Evolutionary conservation across 1,140 invertebrate genomes (phyloP), one percentile per base, ranked within the genome.

Genomic region (Pseudomyrmex gracilis): DNA sequence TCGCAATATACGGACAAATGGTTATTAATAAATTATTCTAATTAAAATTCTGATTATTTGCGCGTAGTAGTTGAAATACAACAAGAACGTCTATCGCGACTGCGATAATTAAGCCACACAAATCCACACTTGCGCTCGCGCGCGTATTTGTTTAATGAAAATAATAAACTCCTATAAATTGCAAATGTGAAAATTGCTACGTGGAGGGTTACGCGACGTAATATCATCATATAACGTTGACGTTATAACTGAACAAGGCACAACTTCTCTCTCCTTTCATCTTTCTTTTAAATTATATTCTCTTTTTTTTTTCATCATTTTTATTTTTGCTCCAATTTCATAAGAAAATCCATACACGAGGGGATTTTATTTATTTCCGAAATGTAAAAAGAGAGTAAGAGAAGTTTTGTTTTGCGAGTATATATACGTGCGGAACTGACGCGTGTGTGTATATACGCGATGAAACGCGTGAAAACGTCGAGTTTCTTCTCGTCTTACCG

Each of bases 401-500:
- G 22, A 34, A 24, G 34, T 17, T 70, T 17, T 22, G 51, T 67
- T 24, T 58, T 17, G 49, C 24, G 7, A 55, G 15, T 34, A 34
- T 34, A 34, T 34, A 34, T 34, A 34, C 34, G 34, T 34, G 34
- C 34, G 7, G 7, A 34, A 13, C 49, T 51, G 13, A 51, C 49
- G 1, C 5, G 51, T n/a, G n/a, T 15, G 12, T 15, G n/a, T 70
- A 58, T 66, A 77, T 55, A 58, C 66, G 10, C 57, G 34, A 15
- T 57, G 20, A 53, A 64, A 77, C 64, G 85, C 80, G 85, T 80
- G 85, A 87, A 87, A 87, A 87, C 63, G 84, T 20, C 64, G 55
- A 57, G 67, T 45, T 86, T 61, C 73, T 87, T 73, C 61, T 51
- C 57, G 67, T 64, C 55, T 47, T 67, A 73, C 13, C 58, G 53